Evolutionary conservation across 1,140 invertebrate genomes (phyloP), one percentile per base, ranked within the genome.

Genomic region (Ridgeia piscesae): DNA sequence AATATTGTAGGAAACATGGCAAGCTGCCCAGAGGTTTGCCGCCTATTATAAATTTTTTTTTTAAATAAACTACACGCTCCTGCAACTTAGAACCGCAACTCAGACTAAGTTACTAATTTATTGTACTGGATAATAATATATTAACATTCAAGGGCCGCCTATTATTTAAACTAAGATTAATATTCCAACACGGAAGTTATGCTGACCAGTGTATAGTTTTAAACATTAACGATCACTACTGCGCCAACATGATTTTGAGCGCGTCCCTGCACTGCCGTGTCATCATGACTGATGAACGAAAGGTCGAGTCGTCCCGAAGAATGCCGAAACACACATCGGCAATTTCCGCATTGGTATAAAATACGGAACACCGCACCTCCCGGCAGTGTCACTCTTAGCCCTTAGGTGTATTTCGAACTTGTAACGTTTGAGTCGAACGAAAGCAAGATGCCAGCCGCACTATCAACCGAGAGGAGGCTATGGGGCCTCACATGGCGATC

Each of bases 271-370:
- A 0, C 27, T 4, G 17, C 27, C 58, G 27, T 77, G 58, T 77
- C 58, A 77, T 77, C 58, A 77, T 77, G 58, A 77, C 58, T 77
- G 58, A 77, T 77, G 58, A 77, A 31, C 58, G 58, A 77, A 21
- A 77, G 58, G 58, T 77, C 58, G 58, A 77, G 58, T 77, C 58
- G 58, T 77, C 58, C 58, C 58, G 58, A 31, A 77, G 58, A 77
- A 31, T 21, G 58, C 58, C 58, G 58, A 77, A 77, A 77, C 58
- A 77, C 58, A 77, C 58, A 77, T 77, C 58, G 58, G 58, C 58
- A 77, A 77, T 77, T 77, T 77, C 58, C 58, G 58, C 58, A 77
- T 77, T 77, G 58, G 58, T 77, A 77, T 77, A 77, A 77, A 77
- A 77, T 27, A 17, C 58, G 58, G 58, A 17, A 0, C 58, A 31